Conservation (phyloP, 2,888 invertebrate genomes). For the Eilema sororculum region DNA sequence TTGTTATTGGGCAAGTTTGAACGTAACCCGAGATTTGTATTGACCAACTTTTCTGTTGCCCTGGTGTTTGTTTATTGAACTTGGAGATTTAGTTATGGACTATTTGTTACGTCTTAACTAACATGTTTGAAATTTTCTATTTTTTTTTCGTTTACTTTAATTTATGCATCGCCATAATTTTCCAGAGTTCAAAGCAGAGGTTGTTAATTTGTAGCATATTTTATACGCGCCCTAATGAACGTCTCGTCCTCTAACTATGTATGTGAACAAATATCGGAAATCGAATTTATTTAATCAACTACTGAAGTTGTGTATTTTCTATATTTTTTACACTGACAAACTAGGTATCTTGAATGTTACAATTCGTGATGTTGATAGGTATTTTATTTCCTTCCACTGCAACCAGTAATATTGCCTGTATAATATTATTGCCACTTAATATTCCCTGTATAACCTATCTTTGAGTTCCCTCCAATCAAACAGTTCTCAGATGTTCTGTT, state of each 20-base stretch:
- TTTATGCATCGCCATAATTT: background rate
- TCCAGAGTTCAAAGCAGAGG: background rate
- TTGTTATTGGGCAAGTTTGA: constrained; percentile 32
- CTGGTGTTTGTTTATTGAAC: constrained; percentile 16
- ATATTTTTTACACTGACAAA: background rate
- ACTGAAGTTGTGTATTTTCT: background rate
- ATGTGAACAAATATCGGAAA: background rate
- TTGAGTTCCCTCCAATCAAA: constrained; percentile 43
- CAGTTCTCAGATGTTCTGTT: constrained; percentile 65
- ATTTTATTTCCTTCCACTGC: no score
- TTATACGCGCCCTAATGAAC: background rate
- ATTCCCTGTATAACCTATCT: background rate
- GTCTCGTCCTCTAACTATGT: background rate
- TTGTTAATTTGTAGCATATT: background rate
- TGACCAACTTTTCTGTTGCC: constrained; percentile 23
- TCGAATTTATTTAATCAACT: background rate
- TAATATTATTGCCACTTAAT: no score
- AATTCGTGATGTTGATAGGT: no score
- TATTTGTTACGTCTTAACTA: constrained; percentile 24
- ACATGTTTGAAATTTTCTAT: constrained; percentile 12
- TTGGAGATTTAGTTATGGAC: constrained; percentile 19
- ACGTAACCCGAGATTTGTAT: constrained; percentile 33
- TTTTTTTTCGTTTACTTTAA: background rate
- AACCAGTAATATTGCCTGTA: no score
- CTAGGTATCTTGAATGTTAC: no score